Conservation (phyloP, 2,113 vertebrate genomes). For the Plestiodon gilberti region DNA sequence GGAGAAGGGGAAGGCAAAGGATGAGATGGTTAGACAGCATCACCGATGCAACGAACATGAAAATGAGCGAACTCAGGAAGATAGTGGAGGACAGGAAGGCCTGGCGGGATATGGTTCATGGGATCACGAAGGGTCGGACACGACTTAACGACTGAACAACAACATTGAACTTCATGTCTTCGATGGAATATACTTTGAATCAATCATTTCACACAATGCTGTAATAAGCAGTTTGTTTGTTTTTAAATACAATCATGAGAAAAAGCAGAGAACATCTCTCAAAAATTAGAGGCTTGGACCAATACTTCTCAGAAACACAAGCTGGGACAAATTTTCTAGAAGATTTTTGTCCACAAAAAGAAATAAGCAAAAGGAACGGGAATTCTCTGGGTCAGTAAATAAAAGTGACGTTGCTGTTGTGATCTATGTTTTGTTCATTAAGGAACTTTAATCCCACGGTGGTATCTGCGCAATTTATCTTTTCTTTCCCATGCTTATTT, state of each 20-base stretch:
- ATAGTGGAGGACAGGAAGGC: too few relatives aligned
- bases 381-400: not conserved
- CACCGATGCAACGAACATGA: too few relatives aligned
- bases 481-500: not conserved
- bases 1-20: too few relatives aligned
- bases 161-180: slow-evolving; percentile 20
- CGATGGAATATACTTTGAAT: slow-evolving; percentile 14
- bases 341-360: not conserved
- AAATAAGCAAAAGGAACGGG: not conserved
- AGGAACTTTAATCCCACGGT: not conserved
- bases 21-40: too few relatives aligned
- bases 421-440: not conserved
- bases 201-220: not conserved
- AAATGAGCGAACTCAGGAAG: too few relatives aligned
- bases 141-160: too few relatives aligned
- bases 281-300: not conserved
- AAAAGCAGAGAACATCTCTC: not conserved
- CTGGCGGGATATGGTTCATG: too few relatives aligned
- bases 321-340: not conserved
- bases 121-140: too few relatives aligned
- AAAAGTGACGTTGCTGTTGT: not conserved
- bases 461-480: not conserved
- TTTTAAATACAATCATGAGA: too few relatives aligned
- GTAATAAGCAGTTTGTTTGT: not conserved
- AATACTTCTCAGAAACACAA: not conserved